Base-by-base conservation (phyloP, 1,140 invertebrate species). In the Zaprionus ghesquierei region DNA sequence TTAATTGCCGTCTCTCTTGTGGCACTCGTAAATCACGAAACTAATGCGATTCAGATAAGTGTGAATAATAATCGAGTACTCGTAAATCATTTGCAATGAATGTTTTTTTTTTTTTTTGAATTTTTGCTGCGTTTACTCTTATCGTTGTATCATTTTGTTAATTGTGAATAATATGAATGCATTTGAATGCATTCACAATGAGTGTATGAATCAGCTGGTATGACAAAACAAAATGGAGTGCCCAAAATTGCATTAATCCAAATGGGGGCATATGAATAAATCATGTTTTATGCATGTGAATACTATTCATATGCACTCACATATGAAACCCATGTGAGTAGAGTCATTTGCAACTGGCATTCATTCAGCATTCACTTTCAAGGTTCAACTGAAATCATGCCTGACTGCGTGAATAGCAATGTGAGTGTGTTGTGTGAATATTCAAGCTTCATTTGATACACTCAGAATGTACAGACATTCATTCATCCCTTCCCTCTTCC, bases 1-100 rank as follows among this genome's bases (percentile, higher is more conserved):
- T 65, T 56, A 65, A 65, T 65, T 65, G 63, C 63, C 27, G 33
- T 50, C 46, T 29, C 56, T 22, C 49, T 35, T 25, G 5, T 20
- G 22, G 46, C 49, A 51, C 59, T 41, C 22, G 13, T 58, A 33
- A 60, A n/a, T 56, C 54, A 56, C 54, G 8, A 31, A n/a, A 15
- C 29, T 15, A 13, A 41, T 41, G 22, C 13, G 33, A 58, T 58
- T 58, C 55, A 58, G 33, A 41, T 41, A 41, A 31, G 27, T 31
- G 53, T 31, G 29, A 31, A 58, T 41, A 35, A 58, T 58, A 46
- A 46, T 46, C 41, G 41, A 22, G 41, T 46, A 46, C 41, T 22
- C 41, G 22, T 46, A 46, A 46, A 22, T 46, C 41, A 22, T 22
- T 46, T 41, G 5, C n/a, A 46, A 4, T 46, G 3, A 44, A 44